Conservation (phyloP, 2,888 invertebrate genomes). For the Drosophila neotestacea region DNA sequence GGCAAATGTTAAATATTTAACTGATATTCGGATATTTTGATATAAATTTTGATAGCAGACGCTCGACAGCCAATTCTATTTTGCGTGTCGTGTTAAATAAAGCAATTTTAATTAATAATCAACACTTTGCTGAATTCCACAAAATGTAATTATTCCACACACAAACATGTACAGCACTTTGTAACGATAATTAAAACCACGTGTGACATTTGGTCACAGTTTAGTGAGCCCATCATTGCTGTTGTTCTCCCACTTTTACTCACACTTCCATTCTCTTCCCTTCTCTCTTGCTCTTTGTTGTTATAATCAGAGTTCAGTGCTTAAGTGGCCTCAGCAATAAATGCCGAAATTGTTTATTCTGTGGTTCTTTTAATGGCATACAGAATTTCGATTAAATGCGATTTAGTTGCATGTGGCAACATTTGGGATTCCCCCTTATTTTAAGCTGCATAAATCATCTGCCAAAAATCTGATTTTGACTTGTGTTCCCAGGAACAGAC, state of each 20-base stretch:
- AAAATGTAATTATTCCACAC: conserved; percentile 71
- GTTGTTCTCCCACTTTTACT: neutral
- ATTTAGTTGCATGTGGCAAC: conserved; percentile 28
- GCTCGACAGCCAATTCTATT: conserved; percentile 27
- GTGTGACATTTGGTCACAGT: conserved; percentile 70
- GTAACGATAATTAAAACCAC: conserved; percentile 76
- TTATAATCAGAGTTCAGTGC: conserved; percentile 20
- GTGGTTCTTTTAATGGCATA: conserved; percentile 36
- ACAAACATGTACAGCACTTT: conserved; percentile 20
- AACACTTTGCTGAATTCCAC: conserved; percentile 77
- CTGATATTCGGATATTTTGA: conserved; percentile 43
- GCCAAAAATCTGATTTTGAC: conserved; percentile 14
- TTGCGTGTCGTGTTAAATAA: conserved; percentile 56
- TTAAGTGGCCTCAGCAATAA: conserved; percentile 40
- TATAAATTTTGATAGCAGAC: conserved; percentile 25
- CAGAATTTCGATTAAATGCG: conserved; percentile 35
- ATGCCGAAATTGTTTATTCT: conserved; percentile 38
- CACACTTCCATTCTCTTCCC: neutral
- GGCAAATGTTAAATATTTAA: conserved; percentile 72
- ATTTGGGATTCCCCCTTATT: neutral
- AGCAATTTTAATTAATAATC: conserved; percentile 81
- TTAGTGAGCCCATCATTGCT: conserved; percentile 50
- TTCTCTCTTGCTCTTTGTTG: neutral
- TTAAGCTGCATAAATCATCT: conserved; percentile 21
- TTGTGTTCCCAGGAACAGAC: conserved; percentile 11